These are phyloP conservation scores for Serranus cabrilla DNA, from an alignment of 2,797 vertebrate genomes.

Conservation along the genomic window DNA sequence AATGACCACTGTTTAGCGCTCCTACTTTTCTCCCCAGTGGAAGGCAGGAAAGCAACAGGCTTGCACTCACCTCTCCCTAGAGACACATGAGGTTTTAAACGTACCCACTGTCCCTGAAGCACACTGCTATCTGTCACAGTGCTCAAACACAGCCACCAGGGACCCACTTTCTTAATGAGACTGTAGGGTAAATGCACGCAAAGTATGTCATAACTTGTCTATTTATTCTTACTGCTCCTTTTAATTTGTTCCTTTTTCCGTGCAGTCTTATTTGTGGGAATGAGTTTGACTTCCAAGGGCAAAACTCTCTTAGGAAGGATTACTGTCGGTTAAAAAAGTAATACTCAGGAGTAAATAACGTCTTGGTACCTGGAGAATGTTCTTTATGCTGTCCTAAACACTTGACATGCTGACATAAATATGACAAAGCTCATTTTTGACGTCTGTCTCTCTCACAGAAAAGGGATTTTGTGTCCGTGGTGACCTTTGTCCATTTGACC, in stretches of 20 bases:
- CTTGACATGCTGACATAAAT: neutral
- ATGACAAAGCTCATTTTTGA: neutral
- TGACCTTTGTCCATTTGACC: conserved; percentile 97
- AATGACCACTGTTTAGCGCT: conserved; percentile 79
- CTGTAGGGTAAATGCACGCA: conserved; percentile 55
- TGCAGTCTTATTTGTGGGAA: neutral
- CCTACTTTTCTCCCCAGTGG: conserved; percentile 43
- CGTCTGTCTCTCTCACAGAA: conserved; percentile 81
- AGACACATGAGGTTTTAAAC: conserved; percentile 67
- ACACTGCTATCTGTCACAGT: conserved; percentile 59
- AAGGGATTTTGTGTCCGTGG: conserved; percentile 98
- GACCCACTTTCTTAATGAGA: conserved; percentile 74
- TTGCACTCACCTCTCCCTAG: conserved; percentile 32
- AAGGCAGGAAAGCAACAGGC: conserved; percentile 29
- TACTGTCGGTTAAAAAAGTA: neutral
- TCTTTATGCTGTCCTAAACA: neutral
- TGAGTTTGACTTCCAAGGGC: neutral
- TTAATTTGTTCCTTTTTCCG: neutral
- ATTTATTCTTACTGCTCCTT: neutral
- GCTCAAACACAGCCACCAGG: conserved; percentile 47
- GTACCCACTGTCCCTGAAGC: conserved; percentile 72
- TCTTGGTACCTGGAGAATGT: neutral
- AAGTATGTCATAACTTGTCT: conserved; percentile 14
- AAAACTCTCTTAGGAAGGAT: neutral
- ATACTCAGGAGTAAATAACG: neutral